Conservation (phyloP, 2,113 vertebrate genomes). For the Myxocyprinus asiaticus region DNA sequence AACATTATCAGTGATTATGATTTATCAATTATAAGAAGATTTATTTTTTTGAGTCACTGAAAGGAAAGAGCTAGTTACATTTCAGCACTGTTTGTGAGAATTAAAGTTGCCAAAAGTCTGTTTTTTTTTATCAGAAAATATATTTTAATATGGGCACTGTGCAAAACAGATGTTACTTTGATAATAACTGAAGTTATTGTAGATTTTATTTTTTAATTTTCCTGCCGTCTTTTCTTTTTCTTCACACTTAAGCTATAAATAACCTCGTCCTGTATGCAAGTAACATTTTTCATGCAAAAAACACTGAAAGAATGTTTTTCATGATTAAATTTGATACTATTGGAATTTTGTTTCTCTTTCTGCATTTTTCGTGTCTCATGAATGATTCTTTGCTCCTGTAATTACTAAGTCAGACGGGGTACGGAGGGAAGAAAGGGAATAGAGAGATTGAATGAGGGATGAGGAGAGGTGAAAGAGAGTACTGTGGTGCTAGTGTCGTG, state of each 20-base stretch:
- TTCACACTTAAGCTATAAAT: too few relatives aligned
- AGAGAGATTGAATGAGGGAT: slow-evolving; percentile 24
- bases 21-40: too few relatives aligned
- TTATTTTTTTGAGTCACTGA: too few relatives aligned
- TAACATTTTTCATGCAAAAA: slow-evolving; percentile 20
- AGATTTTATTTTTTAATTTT: neutral
- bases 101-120: too few relatives aligned
- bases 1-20: too few relatives aligned
- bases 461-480: slow-evolving; percentile 49
- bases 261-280: neutral
- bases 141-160: too few relatives aligned
- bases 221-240: neutral
- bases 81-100: too few relatives aligned
- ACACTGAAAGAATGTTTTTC: slow-evolving; percentile 40
- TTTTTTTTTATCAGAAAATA: too few relatives aligned
- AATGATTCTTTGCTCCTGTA: slow-evolving; percentile 1
- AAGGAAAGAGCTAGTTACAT: too few relatives aligned
- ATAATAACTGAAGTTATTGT: neutral
- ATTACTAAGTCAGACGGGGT: slow-evolving; percentile 16
- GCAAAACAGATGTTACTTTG: neutral
- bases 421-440: slow-evolving; percentile 28
- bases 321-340: slow-evolving; percentile 56
- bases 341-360: neutral
- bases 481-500: slow-evolving; percentile 35
- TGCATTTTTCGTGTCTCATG: neutral